Evolutionary conservation across 2,888 invertebrate genomes (phyloP).

Genomic region (Anthoptus insignis): DNA sequence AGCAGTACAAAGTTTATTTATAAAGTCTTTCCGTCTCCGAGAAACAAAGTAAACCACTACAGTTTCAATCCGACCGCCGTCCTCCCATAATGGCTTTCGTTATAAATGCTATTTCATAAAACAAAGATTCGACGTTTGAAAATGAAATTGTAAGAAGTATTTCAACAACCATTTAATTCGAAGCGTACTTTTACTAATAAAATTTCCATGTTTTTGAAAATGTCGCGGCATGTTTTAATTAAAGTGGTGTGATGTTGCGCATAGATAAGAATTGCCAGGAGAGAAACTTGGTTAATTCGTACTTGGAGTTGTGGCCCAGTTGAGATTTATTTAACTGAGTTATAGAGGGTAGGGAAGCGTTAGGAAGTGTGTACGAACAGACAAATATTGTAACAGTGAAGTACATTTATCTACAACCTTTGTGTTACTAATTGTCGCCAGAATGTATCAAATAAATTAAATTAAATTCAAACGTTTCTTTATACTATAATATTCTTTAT

Average conservation of each 20-base stretch:
- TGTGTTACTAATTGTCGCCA: too few species aligned
- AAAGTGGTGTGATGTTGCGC: conserved; percentile 67
- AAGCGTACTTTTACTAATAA: conserved; percentile 62
- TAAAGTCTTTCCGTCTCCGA: background rate
- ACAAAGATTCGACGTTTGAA: conserved; percentile 52
- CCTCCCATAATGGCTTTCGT: conserved; percentile 5
- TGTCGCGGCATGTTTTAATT: conserved; percentile 69
- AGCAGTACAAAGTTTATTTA: background rate
- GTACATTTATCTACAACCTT: too few species aligned
- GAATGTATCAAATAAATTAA: too few species aligned
- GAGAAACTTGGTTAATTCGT: conserved; percentile 23
- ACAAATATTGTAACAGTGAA: conserved; percentile 3
- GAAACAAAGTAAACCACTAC: conserved; percentile 6
- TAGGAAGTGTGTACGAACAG: background rate
- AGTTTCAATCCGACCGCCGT: conserved; percentile 6
- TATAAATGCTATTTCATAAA: conserved; percentile 29
- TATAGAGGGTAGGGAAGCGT: background rate
- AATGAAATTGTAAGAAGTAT: conserved; percentile 57
- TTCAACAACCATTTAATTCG: conserved; percentile 64
- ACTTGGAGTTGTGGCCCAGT: conserved; percentile 11
- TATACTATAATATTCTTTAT: too few species aligned
- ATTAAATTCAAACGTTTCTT: too few species aligned
- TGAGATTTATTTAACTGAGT: conserved; percentile 21
- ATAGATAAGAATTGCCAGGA: conserved; percentile 52
- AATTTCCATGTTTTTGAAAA: conserved; percentile 58